These are phyloP conservation scores for Smutsia temminckii DNA, from an alignment of 2,797 vertebrate species.

Conservation along the genomic window DNA sequence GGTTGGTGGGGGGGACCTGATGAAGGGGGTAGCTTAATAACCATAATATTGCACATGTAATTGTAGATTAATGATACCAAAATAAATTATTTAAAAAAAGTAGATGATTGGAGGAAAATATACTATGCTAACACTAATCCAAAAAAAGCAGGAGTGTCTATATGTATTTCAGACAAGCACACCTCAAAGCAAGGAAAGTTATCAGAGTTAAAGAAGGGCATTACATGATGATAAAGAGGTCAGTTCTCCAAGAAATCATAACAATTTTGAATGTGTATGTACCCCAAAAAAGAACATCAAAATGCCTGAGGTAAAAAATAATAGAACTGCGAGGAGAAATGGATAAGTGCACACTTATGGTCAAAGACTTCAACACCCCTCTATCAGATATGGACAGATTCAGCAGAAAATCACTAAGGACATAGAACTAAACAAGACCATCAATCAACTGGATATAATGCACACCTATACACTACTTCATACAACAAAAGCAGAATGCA, in stretches of 20 bases:
- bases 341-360: neutral
- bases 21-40: no score
- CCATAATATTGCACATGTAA: no score
- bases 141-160: neutral
- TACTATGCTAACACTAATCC: neutral
- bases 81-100: neutral
- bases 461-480: neutral
- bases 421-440: neutral
- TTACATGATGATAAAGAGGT: neutral
- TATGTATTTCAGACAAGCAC: neutral
- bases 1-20: no score
- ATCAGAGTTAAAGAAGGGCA: neutral
- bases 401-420: neutral
- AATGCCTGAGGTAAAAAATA: neutral
- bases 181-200: neutral
- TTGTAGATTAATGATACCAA: no score
- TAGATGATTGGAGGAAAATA: neutral
- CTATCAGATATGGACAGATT: neutral
- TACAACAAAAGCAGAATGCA: neutral
- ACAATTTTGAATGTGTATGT: neutral
- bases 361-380: neutral
- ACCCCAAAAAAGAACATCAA: neutral
- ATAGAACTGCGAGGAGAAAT: neutral
- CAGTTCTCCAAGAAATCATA: neutral
- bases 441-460: neutral